Evolutionary conservation across 2,113 vertebrate genomes (phyloP), one percentile per base, ranked within the genome.

Genomic region (Sinocyclocheilus grahami): DNA sequence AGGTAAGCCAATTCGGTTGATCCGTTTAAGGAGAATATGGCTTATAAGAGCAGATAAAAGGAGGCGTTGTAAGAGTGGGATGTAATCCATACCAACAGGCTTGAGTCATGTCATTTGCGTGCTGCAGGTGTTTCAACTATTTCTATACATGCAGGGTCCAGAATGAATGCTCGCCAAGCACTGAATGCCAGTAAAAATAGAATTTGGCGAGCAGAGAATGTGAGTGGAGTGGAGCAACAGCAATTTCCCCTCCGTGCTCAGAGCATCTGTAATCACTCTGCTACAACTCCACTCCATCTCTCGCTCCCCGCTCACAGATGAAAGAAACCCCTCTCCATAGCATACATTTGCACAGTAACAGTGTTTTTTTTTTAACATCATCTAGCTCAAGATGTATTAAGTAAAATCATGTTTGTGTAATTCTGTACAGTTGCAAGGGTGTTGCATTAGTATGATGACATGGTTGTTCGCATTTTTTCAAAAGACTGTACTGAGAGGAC

Each of bases 1-100:
- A 85, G 83, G 83, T 88, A 76, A 85, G 78, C 87, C 82, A 75
- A 85, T 87, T 87, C 58, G 82, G 53, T 48, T 60, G 63, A 84
- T 83, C 76, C 81, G 37, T 85, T 87, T 75, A 83, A 75, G 63
- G 53, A 83, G 39, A 76, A 85, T 67, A 84, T 69, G 46, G 69
- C 53, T 55, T 86, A 60, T 67, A 65, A 51, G 71, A 78, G 10
- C 39, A 76, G 85, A 86, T 78, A 48, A 33, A 33, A 63, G 39
- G 46, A 85, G 84, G 65, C 69, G 27, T 72, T 81, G 77, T 77
- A 24, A 42, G 53, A 24, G 79, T 71, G 53, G 51, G 27, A 75
- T 74, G 76, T 18, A 27, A 46, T 72, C 33, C 63, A 74, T 83
- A 62, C 55, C 51, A 63, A 55, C 22, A 16, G 51, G n/a, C 55